These are phyloP conservation scores for Drosophila bunnanda DNA, from an alignment of 2,888 invertebrate species.

Conservation along the genomic window DNA sequence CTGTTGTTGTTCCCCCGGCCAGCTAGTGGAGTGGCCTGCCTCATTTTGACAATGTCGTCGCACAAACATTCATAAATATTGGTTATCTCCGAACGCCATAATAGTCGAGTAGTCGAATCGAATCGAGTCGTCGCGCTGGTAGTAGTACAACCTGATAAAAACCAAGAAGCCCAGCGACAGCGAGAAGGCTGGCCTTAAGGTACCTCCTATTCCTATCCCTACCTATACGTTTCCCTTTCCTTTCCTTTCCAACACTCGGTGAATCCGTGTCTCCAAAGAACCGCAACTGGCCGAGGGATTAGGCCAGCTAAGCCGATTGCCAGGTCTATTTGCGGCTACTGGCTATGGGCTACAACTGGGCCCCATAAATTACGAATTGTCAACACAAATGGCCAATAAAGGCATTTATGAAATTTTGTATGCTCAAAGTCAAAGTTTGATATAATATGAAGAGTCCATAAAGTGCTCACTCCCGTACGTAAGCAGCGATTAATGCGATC, in stretches of 20 bases:
- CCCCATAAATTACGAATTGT: constrained; percentile 68
- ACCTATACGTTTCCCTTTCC: neutral
- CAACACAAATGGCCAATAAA: constrained; percentile 65
- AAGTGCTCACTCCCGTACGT: constrained; percentile 61
- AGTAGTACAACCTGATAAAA: constrained; percentile 66
- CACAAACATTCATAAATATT: constrained; percentile 70
- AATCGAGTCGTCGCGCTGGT: constrained; percentile 34
- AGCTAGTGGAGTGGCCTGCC: constrained; percentile 48
- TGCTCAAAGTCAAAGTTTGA: constrained; percentile 73
- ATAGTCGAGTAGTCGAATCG: constrained; percentile 58
- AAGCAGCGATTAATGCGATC: constrained; percentile 41
- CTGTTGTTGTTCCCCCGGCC: constrained; percentile 38
- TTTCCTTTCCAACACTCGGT: neutral
- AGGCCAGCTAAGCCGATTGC: constrained; percentile 54
- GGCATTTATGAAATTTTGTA: constrained; percentile 54
- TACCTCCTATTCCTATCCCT: neutral
- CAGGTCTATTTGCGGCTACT: constrained; percentile 18
- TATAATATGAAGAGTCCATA: constrained; percentile 74
- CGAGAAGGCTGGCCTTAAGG: constrained; percentile 8
- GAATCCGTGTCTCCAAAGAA: constrained; percentile 8
- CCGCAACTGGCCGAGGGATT: constrained; percentile 53
- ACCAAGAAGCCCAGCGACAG: constrained; percentile 33
- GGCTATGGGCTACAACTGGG: constrained; percentile 46
- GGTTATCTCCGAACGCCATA: constrained; percentile 75
- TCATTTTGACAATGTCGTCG: constrained; percentile 66